phyloP scores from a whole-genome alignment of 2,113 vertebrate genomes.

The Falco punctatus region DNA sequence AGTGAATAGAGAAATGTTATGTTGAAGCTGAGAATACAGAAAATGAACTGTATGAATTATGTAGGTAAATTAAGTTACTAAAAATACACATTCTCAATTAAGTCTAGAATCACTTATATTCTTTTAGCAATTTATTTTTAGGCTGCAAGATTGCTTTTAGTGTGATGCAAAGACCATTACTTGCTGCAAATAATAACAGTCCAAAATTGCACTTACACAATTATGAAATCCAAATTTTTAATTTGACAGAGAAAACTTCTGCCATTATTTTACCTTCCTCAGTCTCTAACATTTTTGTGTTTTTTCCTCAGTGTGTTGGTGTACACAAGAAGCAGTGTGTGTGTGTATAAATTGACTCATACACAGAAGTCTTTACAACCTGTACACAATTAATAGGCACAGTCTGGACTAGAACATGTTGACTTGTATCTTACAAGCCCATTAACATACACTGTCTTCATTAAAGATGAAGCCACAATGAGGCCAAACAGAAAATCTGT shows the following conservation, averaged over 20 bases:
- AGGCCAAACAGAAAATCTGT: not conserved
- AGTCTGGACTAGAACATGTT: not conserved
- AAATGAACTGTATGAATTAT: not conserved
- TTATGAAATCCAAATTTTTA: not conserved
- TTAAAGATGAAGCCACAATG: not conserved
- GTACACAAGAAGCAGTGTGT: rapidly evolving
- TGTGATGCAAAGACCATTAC: not conserved
- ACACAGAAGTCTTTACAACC: not conserved
- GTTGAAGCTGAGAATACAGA: not conserved
- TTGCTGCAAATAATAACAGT: not conserved
- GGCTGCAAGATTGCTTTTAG: not conserved
- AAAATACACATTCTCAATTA: not conserved
- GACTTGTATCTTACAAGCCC: not conserved
- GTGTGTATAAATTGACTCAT: not conserved
- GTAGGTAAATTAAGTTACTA: conserved; percentile 6
- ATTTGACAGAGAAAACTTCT: not conserved
- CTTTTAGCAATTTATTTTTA: not conserved
- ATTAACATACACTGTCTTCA: conserved; percentile 22
- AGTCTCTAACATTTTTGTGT: not conserved
- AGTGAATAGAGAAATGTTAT: not conserved
- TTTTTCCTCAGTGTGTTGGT: not conserved
- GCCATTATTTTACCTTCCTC: not conserved
- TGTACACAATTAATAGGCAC: not conserved
- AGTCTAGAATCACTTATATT: not conserved
- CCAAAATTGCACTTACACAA: rapidly evolving